These are phyloP conservation scores for Diacarnus erythraeanus DNA, from an alignment of 37 sponge, comb jelly and placozoan species.

Conservation along the genomic window DNA sequence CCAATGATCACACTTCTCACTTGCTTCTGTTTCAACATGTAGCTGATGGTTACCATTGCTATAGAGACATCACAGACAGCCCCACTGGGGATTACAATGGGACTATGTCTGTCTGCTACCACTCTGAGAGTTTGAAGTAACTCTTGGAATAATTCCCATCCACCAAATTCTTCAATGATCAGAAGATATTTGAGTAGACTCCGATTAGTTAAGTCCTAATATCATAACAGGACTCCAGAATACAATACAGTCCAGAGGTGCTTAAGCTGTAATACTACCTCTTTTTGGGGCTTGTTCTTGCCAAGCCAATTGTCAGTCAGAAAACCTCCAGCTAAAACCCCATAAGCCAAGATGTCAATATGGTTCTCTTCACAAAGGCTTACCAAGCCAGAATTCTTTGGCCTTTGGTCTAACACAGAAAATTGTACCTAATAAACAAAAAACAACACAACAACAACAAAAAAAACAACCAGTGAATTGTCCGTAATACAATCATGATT, in stretches of 20 bases:
- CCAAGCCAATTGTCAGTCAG: constrained; percentile 60
- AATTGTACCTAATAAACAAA: constrained; percentile 47
- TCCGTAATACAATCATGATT: too few relatives aligned
- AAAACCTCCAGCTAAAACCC: constrained; percentile 66
- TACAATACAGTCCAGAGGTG: neutral
- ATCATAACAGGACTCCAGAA: neutral
- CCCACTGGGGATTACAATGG: neutral
- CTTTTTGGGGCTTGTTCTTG: constrained; percentile 10
- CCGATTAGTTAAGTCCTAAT: constrained; percentile 46
- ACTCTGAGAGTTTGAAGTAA: constrained; percentile 35
- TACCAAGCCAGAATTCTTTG: constrained; percentile 29
- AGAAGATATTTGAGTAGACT: constrained; percentile 62
- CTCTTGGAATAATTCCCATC: constrained; percentile 62
- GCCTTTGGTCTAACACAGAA: constrained; percentile 59
- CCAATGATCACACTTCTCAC: constrained; percentile 58
- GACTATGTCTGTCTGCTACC: constrained; percentile 44
- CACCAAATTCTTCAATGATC: constrained; percentile 65
- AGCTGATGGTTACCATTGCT: constrained; percentile 68
- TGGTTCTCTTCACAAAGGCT: constrained; percentile 29
- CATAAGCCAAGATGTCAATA: constrained; percentile 52
- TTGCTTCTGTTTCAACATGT: constrained; percentile 19
- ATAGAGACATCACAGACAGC: constrained; percentile 26
- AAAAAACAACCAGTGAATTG: too few relatives aligned
- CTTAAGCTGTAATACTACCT: constrained; percentile 11
- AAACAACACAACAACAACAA: too few relatives aligned